These are phyloP conservation scores for Apodemia hepburni DNA, from an alignment of 2,888 invertebrate species.

Conservation along the genomic window DNA sequence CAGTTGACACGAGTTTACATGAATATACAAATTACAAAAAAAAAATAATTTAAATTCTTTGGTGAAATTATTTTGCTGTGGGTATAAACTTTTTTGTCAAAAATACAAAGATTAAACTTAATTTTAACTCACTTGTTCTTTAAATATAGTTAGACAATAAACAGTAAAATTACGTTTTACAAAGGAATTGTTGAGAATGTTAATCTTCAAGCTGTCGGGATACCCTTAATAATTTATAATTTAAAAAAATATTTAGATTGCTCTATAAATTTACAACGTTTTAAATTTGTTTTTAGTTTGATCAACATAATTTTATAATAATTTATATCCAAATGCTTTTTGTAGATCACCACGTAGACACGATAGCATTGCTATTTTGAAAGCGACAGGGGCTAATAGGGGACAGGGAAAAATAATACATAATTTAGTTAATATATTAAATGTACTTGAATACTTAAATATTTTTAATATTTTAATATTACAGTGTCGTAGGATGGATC, in stretches of 20 bases:
- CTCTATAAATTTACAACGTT: too few species aligned
- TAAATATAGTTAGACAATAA: not conserved
- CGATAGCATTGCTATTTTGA: not conserved
- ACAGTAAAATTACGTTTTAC: not conserved
- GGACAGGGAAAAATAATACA: too few species aligned
- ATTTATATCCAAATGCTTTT: not conserved
- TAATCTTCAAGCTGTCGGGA: not conserved
- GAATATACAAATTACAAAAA: not conserved
- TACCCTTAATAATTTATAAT: not conserved
- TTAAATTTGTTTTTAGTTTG: too few species aligned
- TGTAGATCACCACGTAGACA: constrained; percentile 18
- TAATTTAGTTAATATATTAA: too few species aligned
- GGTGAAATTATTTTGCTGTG: too few species aligned
- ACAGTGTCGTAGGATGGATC: constrained; percentile 47
- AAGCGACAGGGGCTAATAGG: not conserved
- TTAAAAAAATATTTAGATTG: too few species aligned
- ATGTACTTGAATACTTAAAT: not conserved
- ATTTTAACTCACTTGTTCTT: too few species aligned
- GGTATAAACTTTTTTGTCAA: too few species aligned
- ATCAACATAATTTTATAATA: not conserved
- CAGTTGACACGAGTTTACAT: too few species aligned
- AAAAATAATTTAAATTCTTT: too few species aligned
- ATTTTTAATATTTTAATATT: constrained; percentile 10
- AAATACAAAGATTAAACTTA: too few species aligned
- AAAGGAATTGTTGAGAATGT: not conserved